phyloP scores from a whole-genome alignment of 2,797 vertebrate genomes.

The Typhlichthys eigenmanni region DNA sequence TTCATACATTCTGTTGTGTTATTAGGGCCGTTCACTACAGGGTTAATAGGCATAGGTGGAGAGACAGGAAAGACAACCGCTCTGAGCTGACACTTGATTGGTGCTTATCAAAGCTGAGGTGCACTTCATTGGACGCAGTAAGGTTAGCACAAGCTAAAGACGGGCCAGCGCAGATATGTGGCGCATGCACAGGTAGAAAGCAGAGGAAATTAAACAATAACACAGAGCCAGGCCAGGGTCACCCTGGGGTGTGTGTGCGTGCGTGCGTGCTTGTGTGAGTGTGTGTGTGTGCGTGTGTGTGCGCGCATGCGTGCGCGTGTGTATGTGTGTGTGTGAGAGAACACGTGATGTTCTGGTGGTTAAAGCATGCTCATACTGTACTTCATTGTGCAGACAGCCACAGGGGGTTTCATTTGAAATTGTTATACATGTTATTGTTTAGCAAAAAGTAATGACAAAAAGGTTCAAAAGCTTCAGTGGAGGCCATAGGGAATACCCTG shows the following conservation, averaged over 20 bases:
- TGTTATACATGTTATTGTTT: neutral
- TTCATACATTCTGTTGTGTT: too few relatives aligned
- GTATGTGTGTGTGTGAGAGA: slow-evolving; percentile 1
- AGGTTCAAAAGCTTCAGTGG: too few relatives aligned
- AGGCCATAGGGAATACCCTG: too few relatives aligned
- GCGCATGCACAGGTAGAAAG: slow-evolving; percentile 47
- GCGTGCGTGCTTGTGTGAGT: slow-evolving; percentile 16
- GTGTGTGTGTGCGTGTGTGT: slow-evolving; percentile 11
- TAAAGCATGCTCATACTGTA: neutral
- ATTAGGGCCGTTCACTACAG: too few relatives aligned
- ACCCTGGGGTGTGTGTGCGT: slow-evolving; percentile 10
- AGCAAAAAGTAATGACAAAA: neutral
- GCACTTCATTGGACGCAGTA: slow-evolving; percentile 21
- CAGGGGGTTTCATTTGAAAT: neutral
- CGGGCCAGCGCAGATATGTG: slow-evolving; percentile 30
- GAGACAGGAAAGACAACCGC: neutral
- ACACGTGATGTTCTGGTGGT: slow-evolving; percentile 1
- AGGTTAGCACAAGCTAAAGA: slow-evolving; percentile 49
- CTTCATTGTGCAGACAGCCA: slow-evolving; percentile 1
- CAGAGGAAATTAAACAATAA: slow-evolving; percentile 71
- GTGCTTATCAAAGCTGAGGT: slow-evolving; percentile 10
- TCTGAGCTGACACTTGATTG: neutral
- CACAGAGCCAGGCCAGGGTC: slow-evolving; percentile 25
- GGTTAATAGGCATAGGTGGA: neutral
- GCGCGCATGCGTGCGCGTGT: neutral